Percentiles rank a stretch among this genome's conserved stretches.
Evolutionary conservation across 2,113 vertebrate genomes (phyloP).

Genomic region (Clinocottus analis): DNA sequence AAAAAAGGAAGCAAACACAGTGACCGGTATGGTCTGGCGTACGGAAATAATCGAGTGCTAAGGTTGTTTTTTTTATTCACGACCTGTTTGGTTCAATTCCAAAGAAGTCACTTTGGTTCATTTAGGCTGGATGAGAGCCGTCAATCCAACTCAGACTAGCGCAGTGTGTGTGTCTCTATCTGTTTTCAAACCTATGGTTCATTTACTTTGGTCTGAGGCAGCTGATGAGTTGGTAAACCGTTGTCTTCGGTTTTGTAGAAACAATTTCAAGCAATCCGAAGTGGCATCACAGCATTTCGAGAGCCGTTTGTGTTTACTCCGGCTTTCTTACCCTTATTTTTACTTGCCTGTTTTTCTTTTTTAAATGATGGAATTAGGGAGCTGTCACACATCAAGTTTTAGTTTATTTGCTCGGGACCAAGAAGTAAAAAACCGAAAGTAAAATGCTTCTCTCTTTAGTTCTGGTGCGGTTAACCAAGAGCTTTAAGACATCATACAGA

Average conservation of each 20-base stretch:
- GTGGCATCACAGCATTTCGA: not conserved
- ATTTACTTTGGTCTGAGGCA: not conserved
- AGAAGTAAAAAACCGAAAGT: too few species aligned
- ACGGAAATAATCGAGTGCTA: not conserved
- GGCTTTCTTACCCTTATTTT: too few species aligned
- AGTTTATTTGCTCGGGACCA: too few species aligned
- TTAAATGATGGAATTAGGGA: not conserved
- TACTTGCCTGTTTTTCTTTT: not conserved
- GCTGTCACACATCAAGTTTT: not conserved
- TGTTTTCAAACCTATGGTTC: not conserved
- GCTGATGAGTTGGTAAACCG: not conserved
- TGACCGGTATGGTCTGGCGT: conserved; percentile 13
- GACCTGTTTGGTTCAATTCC: not conserved
- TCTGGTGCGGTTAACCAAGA: not conserved
- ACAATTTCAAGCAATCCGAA: not conserved
- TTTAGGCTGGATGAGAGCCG: too few species aligned
- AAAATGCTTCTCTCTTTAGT: too few species aligned
- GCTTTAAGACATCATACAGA: not conserved
- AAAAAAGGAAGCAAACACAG: conserved; percentile 6
- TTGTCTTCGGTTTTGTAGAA: not conserved
- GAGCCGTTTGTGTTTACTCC: not conserved
- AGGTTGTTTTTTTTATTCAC: not conserved
- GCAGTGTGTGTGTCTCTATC: not conserved
- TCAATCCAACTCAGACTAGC: too few species aligned
- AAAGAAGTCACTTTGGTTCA: not conserved